Conservation (phyloP, 2,113 vertebrate species). For the Eulacestoma nigropectus region DNA sequence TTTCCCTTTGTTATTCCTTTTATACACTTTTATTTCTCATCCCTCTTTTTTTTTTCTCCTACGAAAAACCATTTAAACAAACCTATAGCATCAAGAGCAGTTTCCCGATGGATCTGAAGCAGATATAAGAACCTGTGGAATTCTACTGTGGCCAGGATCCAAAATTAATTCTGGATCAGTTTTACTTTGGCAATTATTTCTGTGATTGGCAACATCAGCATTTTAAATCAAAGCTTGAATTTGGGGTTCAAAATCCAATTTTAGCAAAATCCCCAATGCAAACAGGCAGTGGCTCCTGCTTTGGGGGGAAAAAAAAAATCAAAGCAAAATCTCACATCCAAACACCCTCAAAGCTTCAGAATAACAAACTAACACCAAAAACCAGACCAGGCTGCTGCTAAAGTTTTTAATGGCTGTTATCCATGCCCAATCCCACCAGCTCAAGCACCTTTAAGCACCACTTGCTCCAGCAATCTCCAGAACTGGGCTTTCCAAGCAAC, state of each 20-base stretch:
- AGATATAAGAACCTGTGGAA: background rate
- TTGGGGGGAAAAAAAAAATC: background rate
- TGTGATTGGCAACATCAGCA: background rate
- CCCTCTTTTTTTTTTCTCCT: too few species aligned
- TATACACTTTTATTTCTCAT: background rate
- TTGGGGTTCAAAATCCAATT: background rate
- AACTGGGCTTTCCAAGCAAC: background rate
- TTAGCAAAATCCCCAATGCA: background rate
- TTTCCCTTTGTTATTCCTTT: background rate
- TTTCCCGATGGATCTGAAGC: background rate
- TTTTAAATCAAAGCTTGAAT: background rate
- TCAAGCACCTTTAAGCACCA: accelerated
- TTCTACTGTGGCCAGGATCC: background rate
- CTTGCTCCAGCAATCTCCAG: background rate
- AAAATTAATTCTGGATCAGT: background rate
- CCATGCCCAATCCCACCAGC: background rate
- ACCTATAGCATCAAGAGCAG: background rate
- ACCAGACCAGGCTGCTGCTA: background rate
- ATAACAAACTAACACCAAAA: background rate
- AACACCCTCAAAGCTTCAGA: background rate
- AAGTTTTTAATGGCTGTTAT: background rate
- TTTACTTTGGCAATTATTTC: background rate
- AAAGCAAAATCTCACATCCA: background rate
- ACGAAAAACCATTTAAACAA: background rate
- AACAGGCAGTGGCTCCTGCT: background rate